Base-by-base conservation (phyloP, 2,888 invertebrate genomes). In the Caenorhabditis sp. region DNA sequence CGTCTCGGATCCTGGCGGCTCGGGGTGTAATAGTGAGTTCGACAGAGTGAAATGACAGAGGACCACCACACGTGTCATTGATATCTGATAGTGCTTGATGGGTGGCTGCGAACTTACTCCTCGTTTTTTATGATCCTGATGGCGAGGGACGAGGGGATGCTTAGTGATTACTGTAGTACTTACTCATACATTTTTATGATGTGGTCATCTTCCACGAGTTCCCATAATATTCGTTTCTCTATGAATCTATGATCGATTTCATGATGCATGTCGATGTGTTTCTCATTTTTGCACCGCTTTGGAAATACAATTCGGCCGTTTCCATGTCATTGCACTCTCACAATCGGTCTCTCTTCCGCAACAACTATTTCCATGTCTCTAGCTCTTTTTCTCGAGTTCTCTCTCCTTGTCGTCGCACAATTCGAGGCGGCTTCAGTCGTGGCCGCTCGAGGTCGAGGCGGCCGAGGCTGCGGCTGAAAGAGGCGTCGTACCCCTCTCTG, bases 361-460 rank as follows among this genome's bases (percentile, higher is more conserved):
- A 4, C 26, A 24, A 22, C 41, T 41, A 17, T 41, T 13, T 41
- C 41, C 37, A 13, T 13, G 3, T n/a, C 8, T 6, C 37, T 41
- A 13, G 41, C 41, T 41, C 41, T 41, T 26, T 46, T 26, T 46
- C 46, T 24, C 27, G 20, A 20, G 27, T 27, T 37, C 55, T 26
- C 39, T 22, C 46, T 48, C 32, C 39, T 37, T 26, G 22, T 59
- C 50, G 50, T 52, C 68, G 55, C 55, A 66, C 56, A 66, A 66
- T 55, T 66, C 66, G 66, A 41, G 48, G 35, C 17, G 45, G 56
- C 66, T 56, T 66, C 66, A 66, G 66, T 66, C 66, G 55, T 48
- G 39, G 56, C 66, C 56, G 27, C 56, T 37, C 53, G 53, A 46
- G 48, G 37, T 39, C 56, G 37, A 41, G 53, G 32, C 24, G 55